Conservation (phyloP, 1,140 invertebrate species). For the Paraescarpia echinospica region DNA sequence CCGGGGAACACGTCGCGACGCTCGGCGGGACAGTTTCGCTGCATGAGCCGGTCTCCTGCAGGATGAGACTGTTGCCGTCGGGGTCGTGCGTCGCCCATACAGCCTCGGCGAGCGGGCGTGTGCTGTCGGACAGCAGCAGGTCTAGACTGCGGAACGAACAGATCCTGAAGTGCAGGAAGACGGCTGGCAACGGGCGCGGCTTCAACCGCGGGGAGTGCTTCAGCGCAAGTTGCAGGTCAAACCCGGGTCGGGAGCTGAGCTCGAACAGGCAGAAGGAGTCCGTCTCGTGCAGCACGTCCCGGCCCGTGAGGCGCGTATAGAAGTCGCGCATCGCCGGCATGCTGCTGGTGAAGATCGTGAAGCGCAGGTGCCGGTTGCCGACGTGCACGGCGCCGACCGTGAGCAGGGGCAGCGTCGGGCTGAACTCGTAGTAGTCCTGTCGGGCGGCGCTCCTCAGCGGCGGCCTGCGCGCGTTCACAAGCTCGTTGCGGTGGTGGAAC, state of each 20-base stretch:
- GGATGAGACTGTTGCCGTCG: not conserved
- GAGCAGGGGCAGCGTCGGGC: not conserved
- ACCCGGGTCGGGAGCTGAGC: not conserved
- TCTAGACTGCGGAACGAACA: not conserved
- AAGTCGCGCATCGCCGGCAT: not conserved
- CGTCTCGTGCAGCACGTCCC: not conserved
- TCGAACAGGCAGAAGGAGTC: conserved; percentile 3
- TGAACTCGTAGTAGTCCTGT: not conserved
- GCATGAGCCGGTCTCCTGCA: not conserved
- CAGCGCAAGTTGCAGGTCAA: not conserved
- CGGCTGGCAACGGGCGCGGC: not conserved
- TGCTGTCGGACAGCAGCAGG: not conserved
- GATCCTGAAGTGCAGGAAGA: not conserved
- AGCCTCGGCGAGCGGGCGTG: not conserved
- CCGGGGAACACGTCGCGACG: not conserved
- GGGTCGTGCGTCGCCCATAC: not conserved
- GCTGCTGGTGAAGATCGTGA: not conserved
- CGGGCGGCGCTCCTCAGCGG: not conserved
- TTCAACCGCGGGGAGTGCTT: not conserved
- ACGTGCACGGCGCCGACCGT: not conserved
- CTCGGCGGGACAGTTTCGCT: not conserved
- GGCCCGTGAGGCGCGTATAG: not conserved
- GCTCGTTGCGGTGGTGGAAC: not conserved
- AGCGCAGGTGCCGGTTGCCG: conserved; percentile 1
- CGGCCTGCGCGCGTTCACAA: not conserved